Conservation (phyloP, 1,140 invertebrate genomes). For the Diachasmimorpha longicaudata region DNA sequence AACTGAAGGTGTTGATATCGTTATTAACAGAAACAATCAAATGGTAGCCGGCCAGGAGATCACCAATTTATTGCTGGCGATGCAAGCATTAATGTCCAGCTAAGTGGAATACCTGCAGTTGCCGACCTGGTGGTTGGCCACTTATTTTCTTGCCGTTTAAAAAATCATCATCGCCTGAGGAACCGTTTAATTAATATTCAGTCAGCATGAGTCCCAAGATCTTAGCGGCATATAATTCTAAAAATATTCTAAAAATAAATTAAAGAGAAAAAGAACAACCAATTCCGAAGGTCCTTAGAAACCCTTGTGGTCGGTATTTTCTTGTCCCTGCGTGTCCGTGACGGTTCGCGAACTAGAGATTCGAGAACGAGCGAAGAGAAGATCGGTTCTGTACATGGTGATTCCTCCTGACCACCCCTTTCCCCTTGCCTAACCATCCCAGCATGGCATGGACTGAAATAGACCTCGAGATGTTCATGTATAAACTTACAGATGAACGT, state of each 20-base stretch:
- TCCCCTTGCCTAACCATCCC: background rate
- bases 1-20: too few species aligned
- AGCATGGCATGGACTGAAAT: conserved; percentile 13
- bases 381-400: conserved; percentile 40
- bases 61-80: too few species aligned
- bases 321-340: background rate
- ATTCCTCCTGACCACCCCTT: conserved; percentile 40
- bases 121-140: too few species aligned
- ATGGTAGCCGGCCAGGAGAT: too few species aligned
- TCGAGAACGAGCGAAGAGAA: conserved; percentile 11
- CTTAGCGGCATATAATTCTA: background rate
- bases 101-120: too few species aligned
- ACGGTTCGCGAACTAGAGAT: conserved; percentile 17
- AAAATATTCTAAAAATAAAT: conserved; percentile 4
- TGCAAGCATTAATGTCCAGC: too few species aligned
- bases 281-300: conserved; percentile 7
- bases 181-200: too few species aligned
- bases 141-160: too few species aligned
- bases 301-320: background rate
- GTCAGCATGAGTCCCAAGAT: too few species aligned
- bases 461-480: background rate
- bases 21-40: too few species aligned
- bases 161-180: too few species aligned
- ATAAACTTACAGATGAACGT: background rate
- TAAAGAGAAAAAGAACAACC: background rate